Base-by-base conservation (phyloP, 2,888 invertebrate species). In the Apotomis turbidana region DNA sequence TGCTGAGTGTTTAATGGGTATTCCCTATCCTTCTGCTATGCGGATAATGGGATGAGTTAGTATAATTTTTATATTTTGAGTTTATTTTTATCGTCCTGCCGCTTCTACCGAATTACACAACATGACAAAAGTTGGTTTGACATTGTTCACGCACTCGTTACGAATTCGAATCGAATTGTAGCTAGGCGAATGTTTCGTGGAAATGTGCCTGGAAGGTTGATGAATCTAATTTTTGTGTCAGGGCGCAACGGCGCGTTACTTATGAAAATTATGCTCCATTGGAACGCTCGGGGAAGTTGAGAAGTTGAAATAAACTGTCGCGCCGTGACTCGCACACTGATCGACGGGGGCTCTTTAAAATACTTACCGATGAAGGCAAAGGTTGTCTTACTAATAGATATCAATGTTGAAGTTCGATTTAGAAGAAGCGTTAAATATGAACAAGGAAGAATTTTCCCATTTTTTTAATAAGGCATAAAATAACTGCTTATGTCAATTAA, bases 211-310 rank as follows among this genome's bases (percentile, higher is more conserved):
- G 81, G 82, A 81, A 83, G 83, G 81, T 84, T 91, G 90, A 91
- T 88, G 89, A 92, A 91, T 91, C 90, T 89, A 92, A 91, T 92
- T 93, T 89, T 90, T 90, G 87, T 81, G 85, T 78, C 83, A 84
- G 79, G 81, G 86, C 82, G 85, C 85, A 87, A 79, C 81, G 82
- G 85, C 85, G 87, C 85, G 87, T 87, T 90, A 84, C 87, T 89
- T 91, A 90, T 90, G 90, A 92, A 92, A 91, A 92, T 92, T 91
- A 91, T 91, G 89, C 90, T 85, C 90, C 88, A 88, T 91, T 90
- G 85, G 89, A 91, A 90, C 88, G 88, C 83, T 82, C 81, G 83
- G 83, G 82, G 85, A 87, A 91, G 89, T 93, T 91, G 87, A 86
- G 88, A 90, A 91, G 90, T 91, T 90, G 87, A 87, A 91, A 91